phyloP scores from a whole-genome alignment of 2,888 invertebrate genomes.

The Taphrorychus bicolor region DNA sequence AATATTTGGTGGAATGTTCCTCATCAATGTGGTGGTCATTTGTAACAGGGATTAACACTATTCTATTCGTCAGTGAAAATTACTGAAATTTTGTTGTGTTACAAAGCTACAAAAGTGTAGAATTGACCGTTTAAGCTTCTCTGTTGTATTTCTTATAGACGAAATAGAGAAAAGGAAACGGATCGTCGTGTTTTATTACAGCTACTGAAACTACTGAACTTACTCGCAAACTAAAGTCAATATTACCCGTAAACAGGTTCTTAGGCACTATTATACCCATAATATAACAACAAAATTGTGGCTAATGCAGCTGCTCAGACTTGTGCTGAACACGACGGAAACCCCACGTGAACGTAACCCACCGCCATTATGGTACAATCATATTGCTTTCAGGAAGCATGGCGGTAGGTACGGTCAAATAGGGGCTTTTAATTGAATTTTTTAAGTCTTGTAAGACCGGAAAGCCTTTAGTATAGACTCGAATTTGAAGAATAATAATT shows the following conservation, averaged over 20 bases:
- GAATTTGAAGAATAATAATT: too few species aligned
- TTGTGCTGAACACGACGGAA: too few species aligned
- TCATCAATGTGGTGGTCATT: not conserved
- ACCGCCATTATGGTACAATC: too few species aligned
- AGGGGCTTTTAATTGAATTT: too few species aligned
- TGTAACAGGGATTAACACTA: not conserved
- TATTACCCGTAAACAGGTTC: conserved; percentile 35
- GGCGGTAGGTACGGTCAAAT: too few species aligned
- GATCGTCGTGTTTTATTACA: not conserved
- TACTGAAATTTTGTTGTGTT: conserved; percentile 12
- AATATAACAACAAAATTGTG: conserved; percentile 8
- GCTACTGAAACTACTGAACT: conserved; percentile 10
- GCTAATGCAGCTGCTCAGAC: not conserved
- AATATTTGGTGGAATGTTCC: not conserved
- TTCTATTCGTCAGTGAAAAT: not conserved
- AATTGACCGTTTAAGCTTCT: conserved; percentile 22
- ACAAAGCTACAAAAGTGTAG: conserved; percentile 12
- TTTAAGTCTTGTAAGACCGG: not conserved
- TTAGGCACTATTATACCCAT: conserved; percentile 42
- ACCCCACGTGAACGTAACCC: too few species aligned
- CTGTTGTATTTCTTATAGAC: not conserved
- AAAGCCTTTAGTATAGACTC: too few species aligned
- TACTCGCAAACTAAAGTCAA: conserved; percentile 18
- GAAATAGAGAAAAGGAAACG: conserved; percentile 12
- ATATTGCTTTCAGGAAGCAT: too few species aligned